Evolutionary conservation across 1,140 invertebrate species (phyloP).

Genomic region (Cydia strobilella): DNA sequence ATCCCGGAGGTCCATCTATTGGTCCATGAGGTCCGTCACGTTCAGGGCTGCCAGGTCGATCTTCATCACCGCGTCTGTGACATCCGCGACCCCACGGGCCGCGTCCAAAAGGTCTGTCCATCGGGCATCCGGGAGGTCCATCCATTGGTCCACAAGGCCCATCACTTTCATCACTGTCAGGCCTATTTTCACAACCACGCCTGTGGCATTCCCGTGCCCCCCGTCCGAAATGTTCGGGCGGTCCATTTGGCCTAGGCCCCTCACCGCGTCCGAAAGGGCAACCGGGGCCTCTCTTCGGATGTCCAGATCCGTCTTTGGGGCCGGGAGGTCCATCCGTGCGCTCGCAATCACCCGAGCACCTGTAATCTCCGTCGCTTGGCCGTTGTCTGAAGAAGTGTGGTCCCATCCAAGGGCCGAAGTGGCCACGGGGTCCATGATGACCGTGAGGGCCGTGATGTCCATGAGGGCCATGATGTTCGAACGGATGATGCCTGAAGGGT

Average conservation of each 20-base stretch:
- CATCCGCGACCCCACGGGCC: slow-evolving; percentile 4
- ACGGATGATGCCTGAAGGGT: slow-evolving; percentile 3
- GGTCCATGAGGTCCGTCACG: slow-evolving; percentile 6
- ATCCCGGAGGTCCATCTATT: background rate
- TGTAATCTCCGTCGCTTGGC: background rate
- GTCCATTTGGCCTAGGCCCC: background rate
- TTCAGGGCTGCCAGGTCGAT: background rate
- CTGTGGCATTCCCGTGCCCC: background rate
- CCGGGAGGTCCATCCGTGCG: background rate
- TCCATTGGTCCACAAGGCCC: background rate
- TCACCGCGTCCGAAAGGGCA: background rate
- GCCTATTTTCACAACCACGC: background rate
- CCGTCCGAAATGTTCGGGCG: no score
- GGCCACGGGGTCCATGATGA: background rate
- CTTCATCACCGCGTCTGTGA: background rate
- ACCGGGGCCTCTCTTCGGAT: background rate
- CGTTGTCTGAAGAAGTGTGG: background rate
- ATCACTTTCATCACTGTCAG: background rate
- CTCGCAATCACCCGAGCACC: background rate
- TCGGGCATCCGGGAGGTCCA: background rate
- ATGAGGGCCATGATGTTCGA: background rate
- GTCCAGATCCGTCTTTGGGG: background rate
- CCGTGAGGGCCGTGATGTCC: slow-evolving; percentile 1
- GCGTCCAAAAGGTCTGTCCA: slow-evolving; percentile 11
- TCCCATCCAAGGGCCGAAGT: background rate